Percentiles rank a stretch among this genome's conserved stretches.
These are phyloP conservation scores for Fringilla coelebs DNA, from an alignment of 2,797 vertebrate genomes.

Conservation along the genomic window DNA sequence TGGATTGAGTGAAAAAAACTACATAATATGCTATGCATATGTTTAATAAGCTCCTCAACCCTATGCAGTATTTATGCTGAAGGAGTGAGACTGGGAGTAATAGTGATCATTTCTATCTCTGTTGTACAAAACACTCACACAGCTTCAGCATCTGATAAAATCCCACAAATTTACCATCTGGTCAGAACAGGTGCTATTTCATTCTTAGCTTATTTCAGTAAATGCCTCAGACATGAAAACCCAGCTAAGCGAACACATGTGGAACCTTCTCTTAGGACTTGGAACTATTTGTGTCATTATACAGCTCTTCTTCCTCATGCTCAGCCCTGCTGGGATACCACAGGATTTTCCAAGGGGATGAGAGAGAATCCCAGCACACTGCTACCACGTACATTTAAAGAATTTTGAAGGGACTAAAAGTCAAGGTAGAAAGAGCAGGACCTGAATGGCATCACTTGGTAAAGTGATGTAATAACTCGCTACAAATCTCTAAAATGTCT, in stretches of 20 bases:
- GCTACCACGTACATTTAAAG: neutral
- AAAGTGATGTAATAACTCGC: neutral
- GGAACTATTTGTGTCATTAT: neutral
- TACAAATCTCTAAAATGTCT: neutral
- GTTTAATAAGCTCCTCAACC: neutral
- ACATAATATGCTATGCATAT: neutral
- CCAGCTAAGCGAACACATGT: neutral
- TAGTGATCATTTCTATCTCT: neutral
- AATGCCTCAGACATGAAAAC: neutral
- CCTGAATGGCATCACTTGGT: neutral
- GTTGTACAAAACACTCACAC: neutral
- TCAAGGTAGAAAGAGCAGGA: neutral
- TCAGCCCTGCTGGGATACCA: neutral
- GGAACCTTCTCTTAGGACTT: neutral
- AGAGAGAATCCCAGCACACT: neutral
- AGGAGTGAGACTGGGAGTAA: neutral
- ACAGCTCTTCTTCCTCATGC: neutral
- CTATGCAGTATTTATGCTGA: neutral
- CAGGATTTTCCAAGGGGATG: neutral
- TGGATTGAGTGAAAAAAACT: neutral
- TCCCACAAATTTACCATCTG: conserved; percentile 21
- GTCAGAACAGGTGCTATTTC: conserved; percentile 17
- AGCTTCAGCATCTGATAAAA: conserved; percentile 6
- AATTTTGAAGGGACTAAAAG: neutral
- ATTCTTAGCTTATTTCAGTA: neutral